Conservation (phyloP, 2,113 vertebrate species). For the Orthochromis indermauri region DNA sequence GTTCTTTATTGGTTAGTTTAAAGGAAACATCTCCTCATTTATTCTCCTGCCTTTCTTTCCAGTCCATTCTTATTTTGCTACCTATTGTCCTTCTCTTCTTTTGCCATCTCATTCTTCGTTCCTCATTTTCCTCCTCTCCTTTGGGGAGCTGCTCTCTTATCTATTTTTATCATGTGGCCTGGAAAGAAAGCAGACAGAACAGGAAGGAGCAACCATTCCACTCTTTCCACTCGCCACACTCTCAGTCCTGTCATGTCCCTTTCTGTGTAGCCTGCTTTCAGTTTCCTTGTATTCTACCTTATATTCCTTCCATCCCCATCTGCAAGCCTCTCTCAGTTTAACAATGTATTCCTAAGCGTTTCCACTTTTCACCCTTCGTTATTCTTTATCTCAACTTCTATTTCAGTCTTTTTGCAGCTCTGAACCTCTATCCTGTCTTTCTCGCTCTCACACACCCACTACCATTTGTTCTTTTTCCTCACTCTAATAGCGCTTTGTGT, state of each 20-base stretch:
- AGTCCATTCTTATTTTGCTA: neutral
- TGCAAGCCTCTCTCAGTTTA: neutral
- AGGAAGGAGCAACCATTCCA: neutral
- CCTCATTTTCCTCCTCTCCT: slow-evolving; percentile 21
- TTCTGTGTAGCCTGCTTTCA: neutral
- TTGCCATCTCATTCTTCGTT: slow-evolving; percentile 18
- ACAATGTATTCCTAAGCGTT: neutral
- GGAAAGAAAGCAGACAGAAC: slow-evolving; percentile 41
- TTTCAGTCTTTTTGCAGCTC: neutral
- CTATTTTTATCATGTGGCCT: slow-evolving; percentile 65
- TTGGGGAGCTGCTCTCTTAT: slow-evolving; percentile 64
- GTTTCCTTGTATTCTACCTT: neutral
- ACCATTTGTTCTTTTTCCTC: neutral
- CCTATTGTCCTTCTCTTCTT: slow-evolving; percentile 8
- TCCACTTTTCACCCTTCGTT: neutral
- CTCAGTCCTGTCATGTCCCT: neutral
- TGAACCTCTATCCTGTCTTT: neutral
- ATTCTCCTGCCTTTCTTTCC: neutral
- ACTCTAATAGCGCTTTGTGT: neutral
- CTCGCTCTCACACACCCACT: neutral
- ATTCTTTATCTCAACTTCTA: neutral
- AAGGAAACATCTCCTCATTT: neutral
- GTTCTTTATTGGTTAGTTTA: neutral
- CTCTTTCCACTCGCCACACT: neutral
- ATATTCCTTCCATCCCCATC: neutral